Evolutionary conservation across 1,140 invertebrate species (phyloP).

Genomic region (Holcopasites calliopsidis): DNA sequence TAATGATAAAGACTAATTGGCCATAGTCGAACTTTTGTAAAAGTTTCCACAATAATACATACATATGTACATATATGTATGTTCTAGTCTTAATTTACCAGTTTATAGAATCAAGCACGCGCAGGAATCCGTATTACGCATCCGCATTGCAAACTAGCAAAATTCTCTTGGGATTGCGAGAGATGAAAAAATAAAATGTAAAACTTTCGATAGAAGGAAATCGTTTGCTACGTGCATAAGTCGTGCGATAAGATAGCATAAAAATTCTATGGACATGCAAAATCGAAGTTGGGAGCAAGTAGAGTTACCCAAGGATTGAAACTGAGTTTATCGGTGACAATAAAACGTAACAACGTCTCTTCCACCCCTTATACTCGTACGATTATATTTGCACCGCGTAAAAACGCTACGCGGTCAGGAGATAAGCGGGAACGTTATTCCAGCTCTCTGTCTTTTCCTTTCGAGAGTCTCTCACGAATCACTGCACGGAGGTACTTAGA

Average conservation of each 20-base stretch:
- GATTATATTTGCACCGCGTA: conserved; percentile 52
- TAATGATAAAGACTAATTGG: too few relatives aligned
- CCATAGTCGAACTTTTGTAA: too few relatives aligned
- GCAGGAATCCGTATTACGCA: not conserved
- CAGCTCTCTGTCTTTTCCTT: not conserved
- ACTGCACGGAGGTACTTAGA: not conserved
- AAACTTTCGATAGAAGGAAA: too few relatives aligned
- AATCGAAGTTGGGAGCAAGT: not conserved
- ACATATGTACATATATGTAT: too few relatives aligned
- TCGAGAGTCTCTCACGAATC: not conserved
- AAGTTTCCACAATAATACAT: too few relatives aligned
- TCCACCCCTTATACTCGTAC: conserved; percentile 15
- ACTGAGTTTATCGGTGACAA: conserved; percentile 24
- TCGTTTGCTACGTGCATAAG: not conserved
- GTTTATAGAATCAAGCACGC: too few relatives aligned
- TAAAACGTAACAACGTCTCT: conserved; percentile 41
- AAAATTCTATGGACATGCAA: conserved; percentile 8
- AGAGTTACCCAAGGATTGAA: conserved; percentile 1
- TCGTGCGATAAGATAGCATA: not conserved
- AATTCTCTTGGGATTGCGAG: not conserved
- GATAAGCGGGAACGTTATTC: conserved; percentile 27
- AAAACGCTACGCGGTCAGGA: conserved; percentile 13
- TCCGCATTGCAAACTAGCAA: not conserved
- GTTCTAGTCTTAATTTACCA: too few relatives aligned
- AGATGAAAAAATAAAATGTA: not conserved